Evolutionary conservation across 1,140 invertebrate genomes (phyloP).

Genomic region (Monomorium pharaonis): DNA sequence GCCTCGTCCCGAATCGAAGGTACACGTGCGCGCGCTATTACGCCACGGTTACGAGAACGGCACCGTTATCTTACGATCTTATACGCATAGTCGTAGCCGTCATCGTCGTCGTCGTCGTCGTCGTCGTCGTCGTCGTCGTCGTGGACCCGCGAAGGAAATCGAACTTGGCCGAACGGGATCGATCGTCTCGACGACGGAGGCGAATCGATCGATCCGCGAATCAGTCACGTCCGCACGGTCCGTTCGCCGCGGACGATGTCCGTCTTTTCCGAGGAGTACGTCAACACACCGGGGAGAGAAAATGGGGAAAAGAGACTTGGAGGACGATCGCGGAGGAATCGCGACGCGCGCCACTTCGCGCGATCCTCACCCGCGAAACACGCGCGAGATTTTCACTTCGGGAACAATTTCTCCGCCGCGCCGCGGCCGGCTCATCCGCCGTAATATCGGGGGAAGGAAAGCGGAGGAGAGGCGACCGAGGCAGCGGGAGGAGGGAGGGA

Average conservation of each 20-base stretch:
- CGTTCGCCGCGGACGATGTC: no score
- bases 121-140: background rate
- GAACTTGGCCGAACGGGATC: background rate
- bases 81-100: no score
- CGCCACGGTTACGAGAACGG: background rate
- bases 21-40: background rate
- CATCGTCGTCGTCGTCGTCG: no score
- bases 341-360: background rate
- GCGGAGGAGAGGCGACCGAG: background rate
- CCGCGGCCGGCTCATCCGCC: background rate
- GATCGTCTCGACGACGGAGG: background rate
- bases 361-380: background rate
- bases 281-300: no score
- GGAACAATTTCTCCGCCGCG: conserved; percentile 16
- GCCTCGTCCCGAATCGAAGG: background rate
- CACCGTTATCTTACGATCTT: background rate
- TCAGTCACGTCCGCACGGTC: no score
- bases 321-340: background rate
- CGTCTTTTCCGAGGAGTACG: no score
- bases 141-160: background rate
- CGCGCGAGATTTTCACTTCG: conserved; percentile 10
- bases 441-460: conserved; percentile 41
- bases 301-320: background rate
- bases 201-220: background rate
- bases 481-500: background rate